Evolutionary conservation across 2,888 invertebrate genomes (phyloP), one percentile per base, ranked within the genome.

Genomic region (Iphiclides podalirius): DNA sequence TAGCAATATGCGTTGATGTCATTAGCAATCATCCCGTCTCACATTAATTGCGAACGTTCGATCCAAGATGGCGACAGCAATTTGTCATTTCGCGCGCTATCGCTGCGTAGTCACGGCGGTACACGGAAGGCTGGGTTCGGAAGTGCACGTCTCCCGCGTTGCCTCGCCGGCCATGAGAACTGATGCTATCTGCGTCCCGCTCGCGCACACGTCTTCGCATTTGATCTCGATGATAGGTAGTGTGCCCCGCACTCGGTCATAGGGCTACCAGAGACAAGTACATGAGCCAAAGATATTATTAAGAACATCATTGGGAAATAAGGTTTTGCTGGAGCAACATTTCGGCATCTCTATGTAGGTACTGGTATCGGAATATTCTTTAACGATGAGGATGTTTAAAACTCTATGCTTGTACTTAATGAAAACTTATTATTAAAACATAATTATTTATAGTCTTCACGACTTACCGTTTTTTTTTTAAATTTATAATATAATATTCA

Each of bases 91-190:
- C n/a, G 47, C 39, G 26, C 35, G 39, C 31, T 38, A 12, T 33
- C 23, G 33, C n/a, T 2, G n/a, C 7, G 12, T 23, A 44, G 41
- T 50, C 46, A 41, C 41, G 48, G 14, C n/a, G n/a, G 6, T 31
- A 31, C 12, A n/a, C 41, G 35, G 48, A 53, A 57, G 55, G 53
- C 54, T 65, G 51, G 55, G 59, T 73, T 82, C 79, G 74, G 81
- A 80, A 78, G 81, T 80, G 63, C 65, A 63, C 62, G 64, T 64
- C 60, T 53, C 33, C 39, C 17, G 44, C 39, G 15, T 63, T 60
- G 59, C n/a, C n/a, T n/a, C n/a, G n/a, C 63, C 58, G 70, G 64
- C 67, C 80, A 76, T 85, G 85, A 77, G 85, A 84, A 85, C 73
- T 66, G 85, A 85, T 85, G 66, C 56, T 82, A 85, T 85, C 81